Conservation (phyloP, 1,140 invertebrate species). For the Lethrus apterus region DNA sequence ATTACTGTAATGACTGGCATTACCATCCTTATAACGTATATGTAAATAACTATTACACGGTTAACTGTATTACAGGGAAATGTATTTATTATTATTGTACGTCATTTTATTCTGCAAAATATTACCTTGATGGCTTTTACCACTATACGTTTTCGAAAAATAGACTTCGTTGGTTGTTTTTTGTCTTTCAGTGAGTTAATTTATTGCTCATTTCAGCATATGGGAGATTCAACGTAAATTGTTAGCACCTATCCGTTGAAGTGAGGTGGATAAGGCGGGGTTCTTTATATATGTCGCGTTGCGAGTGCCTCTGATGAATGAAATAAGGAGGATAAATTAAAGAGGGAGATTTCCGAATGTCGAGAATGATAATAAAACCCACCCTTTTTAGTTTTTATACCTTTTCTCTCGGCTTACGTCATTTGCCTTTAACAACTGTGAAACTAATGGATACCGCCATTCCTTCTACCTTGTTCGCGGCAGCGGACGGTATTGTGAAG, state of each 20-base stretch:
- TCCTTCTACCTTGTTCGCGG: conserved; percentile 31
- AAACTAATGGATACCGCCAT: conserved; percentile 37
- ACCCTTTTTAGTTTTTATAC: conserved; percentile 32
- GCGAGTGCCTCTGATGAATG: conserved; percentile 21
- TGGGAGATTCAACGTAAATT: too few species aligned
- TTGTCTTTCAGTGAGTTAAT: conserved; percentile 6
- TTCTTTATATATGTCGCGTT: conserved; percentile 26
- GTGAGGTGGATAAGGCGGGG: conserved; percentile 12
- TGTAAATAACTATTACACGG: too few species aligned
- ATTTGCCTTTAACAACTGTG: conserved; percentile 37
- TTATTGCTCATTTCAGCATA: too few species aligned
- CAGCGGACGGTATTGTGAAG: conserved; percentile 20
- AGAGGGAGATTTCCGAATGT: conserved; percentile 27
- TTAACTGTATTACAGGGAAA: too few species aligned
- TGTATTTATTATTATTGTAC: too few species aligned
- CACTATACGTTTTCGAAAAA: neutral
- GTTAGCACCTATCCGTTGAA: neutral
- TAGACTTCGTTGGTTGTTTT: too few species aligned
- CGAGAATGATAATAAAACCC: conserved; percentile 30
- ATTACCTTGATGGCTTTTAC: neutral
- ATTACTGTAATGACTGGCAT: too few species aligned
- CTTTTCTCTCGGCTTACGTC: conserved; percentile 25
- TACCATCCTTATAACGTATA: too few species aligned
- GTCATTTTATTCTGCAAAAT: conserved; percentile 3
- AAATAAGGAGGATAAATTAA: conserved; percentile 30